These are phyloP conservation scores for Prinia subflava DNA, from an alignment of 2,113 vertebrate genomes.

Conservation along the genomic window DNA sequence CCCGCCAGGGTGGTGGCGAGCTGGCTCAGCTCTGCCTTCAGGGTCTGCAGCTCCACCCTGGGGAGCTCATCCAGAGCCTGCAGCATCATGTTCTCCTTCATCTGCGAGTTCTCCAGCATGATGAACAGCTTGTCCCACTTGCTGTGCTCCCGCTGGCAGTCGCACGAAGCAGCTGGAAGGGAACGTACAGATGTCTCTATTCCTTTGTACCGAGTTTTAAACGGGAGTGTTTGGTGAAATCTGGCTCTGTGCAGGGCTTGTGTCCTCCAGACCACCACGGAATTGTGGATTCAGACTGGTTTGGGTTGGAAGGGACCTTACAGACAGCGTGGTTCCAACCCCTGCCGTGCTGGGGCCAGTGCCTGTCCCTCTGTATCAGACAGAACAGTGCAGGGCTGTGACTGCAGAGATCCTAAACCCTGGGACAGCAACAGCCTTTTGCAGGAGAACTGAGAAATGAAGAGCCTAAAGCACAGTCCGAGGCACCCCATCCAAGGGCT, in stretches of 20 bases:
- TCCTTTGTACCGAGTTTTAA: not conserved
- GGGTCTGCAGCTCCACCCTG: slow-evolving; percentile 78
- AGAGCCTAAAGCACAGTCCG: not conserved
- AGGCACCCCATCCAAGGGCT: not conserved
- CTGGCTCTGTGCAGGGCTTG: not conserved
- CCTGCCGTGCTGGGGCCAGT: not conserved
- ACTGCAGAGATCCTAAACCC: not conserved
- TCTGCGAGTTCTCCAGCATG: slow-evolving; percentile 96
- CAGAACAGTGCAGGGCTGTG: not conserved
- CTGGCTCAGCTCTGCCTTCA: slow-evolving; percentile 81
- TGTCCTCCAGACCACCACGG: not conserved
- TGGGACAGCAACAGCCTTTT: not conserved
- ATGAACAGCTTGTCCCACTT: slow-evolving; percentile 97
- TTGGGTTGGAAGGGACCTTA: not conserved
- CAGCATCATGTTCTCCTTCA: slow-evolving; percentile 93
- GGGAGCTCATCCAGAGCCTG: slow-evolving; percentile 82
- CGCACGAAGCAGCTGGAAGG: slow-evolving; percentile 65
- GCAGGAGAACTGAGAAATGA: not conserved
- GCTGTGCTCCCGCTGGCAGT: slow-evolving; percentile 80
- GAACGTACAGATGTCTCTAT: not conserved
- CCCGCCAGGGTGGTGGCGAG: slow-evolving; percentile 64
- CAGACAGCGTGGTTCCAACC: not conserved
- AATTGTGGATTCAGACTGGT: fast-evolving
- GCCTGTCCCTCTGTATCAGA: not conserved
- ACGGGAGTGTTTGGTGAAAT: not conserved